Percentiles rank a stretch among this genome's conserved stretches.
Evolutionary conservation across 1,140 invertebrate species (phyloP).

Genomic region (Ostrea denselamellosa): DNA sequence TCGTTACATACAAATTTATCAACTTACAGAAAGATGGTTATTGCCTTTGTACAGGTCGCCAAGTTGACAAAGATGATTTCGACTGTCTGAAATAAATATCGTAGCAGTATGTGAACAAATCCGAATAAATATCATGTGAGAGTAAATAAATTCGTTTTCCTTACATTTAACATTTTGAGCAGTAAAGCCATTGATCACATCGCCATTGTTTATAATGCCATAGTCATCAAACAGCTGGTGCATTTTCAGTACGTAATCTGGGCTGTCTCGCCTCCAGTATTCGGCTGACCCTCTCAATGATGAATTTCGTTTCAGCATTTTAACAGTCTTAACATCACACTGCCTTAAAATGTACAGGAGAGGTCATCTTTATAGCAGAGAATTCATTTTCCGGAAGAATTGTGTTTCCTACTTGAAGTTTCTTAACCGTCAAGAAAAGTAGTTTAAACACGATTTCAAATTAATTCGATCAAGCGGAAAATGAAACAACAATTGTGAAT

Average conservation of each 20-base stretch:
- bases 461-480: not conserved
- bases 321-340: not conserved
- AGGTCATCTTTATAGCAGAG: not conserved
- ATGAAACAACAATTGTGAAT: no score
- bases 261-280: not conserved
- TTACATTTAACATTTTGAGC: not conserved
- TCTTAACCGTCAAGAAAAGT: not conserved
- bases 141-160: not conserved
- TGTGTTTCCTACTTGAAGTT: not conserved
- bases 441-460: not conserved
- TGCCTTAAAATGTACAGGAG: not conserved
- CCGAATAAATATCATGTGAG: no score
- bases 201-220: not conserved
- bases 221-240: not conserved
- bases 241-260: not conserved
- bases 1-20: not conserved
- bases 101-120: not conserved
- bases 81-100: not conserved
- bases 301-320: no score
- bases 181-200: not conserved
- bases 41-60: not conserved
- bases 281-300: no score
- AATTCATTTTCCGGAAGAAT: not conserved
- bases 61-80: not conserved
- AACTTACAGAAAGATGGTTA: not conserved